A percentile compares a stretch with the other conserved stretches of the same genome.
Conservation (phyloP, 2,888 invertebrate species). For the Agrochola lychnidis region DNA sequence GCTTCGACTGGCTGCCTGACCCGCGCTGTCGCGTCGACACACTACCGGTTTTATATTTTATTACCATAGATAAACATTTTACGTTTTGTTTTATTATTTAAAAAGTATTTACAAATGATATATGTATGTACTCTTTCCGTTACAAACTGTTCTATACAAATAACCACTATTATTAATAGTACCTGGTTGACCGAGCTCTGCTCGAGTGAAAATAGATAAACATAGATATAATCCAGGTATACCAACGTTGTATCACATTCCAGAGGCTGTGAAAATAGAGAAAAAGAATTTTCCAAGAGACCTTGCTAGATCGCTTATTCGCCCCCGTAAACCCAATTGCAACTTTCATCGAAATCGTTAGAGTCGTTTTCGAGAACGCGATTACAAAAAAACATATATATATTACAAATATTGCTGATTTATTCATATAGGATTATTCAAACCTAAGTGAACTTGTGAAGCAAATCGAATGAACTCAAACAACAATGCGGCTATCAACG, state of each 20-base stretch:
- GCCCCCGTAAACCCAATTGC: no score
- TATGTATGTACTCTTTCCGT: neutral
- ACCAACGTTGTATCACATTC: no score
- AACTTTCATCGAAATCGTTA: no score
- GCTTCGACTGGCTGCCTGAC: neutral
- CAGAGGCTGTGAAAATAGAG: no score
- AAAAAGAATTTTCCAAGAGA: no score
- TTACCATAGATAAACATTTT: neutral
- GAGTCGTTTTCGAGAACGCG: no score
- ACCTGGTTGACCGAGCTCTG: no score
- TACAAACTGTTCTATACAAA: neutral
- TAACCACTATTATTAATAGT: neutral
- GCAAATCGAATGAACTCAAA: neutral
- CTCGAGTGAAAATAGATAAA: no score
- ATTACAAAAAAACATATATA: no score
- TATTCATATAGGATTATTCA: neutral
- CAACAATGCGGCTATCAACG: neutral
- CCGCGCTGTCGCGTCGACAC: neutral
- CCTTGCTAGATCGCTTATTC: no score
- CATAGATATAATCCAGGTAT: no score
- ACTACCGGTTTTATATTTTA: neutral
- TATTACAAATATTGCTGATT: no score
- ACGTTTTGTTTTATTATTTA: neutral
- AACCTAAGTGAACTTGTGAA: neutral
- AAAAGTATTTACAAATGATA: neutral